Conservation (phyloP, 2,888 invertebrate genomes). For the Hipparchia sbordonii region DNA sequence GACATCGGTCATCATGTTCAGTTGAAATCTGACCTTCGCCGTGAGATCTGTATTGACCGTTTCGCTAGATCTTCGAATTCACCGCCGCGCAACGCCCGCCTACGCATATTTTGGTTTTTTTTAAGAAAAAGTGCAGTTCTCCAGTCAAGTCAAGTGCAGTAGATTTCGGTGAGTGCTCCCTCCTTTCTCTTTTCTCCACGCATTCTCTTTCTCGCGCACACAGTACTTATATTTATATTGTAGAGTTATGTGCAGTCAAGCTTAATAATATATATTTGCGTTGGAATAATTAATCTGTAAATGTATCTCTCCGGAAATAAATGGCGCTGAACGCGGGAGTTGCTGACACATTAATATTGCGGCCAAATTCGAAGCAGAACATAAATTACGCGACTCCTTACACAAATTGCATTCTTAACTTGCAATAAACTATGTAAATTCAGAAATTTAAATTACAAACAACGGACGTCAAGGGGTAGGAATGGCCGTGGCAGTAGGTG, state of each 20-base stretch:
- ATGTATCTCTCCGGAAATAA: constrained; percentile 39
- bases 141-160: no score
- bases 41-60: no score
- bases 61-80: no score
- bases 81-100: no score
- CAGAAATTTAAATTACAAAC: constrained; percentile 73
- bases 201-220: no score
- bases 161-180: no score
- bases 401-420: constrained; percentile 73
- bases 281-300: constrained; percentile 27
- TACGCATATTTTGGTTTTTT: no score
- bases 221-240: background rate
- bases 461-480: constrained; percentile 42
- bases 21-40: no score
- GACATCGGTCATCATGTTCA: no score
- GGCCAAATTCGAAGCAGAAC: constrained; percentile 48
- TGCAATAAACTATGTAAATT: constrained; percentile 74
- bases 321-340: constrained; percentile 37
- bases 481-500: constrained; percentile 48
- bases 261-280: constrained; percentile 15
- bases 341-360: constrained; percentile 45
- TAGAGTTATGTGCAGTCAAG: constrained; percentile 6
- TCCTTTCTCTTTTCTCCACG: no score
- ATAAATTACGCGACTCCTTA: constrained; percentile 58
- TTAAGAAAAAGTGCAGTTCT: no score